Conservation (phyloP, 2,113 vertebrate genomes). For the Callithrix jacchus region DNA sequence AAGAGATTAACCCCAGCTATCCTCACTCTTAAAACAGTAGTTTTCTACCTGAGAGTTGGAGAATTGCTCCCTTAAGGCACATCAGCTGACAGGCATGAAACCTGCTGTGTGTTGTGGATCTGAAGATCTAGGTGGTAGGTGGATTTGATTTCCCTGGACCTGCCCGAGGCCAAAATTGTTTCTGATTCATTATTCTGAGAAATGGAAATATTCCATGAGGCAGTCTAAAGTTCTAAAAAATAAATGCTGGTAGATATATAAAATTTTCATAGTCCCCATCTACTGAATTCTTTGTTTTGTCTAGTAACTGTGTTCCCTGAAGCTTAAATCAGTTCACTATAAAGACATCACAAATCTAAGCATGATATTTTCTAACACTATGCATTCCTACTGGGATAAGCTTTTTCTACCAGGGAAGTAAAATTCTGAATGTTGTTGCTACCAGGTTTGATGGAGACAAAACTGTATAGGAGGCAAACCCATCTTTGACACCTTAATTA, state of each 20-base stretch:
- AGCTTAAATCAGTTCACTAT: constrained; percentile 60
- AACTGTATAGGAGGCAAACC: not conserved
- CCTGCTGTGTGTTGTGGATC: constrained; percentile 42
- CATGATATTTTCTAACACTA: constrained; percentile 45
- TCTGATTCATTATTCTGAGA: constrained; percentile 75
- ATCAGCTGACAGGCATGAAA: constrained; percentile 52
- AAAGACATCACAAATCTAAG: constrained; percentile 70
- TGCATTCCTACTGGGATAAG: constrained; percentile 55
- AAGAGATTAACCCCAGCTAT: constrained; percentile 42
- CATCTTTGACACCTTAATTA: not conserved
- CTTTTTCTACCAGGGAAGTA: constrained; percentile 39
- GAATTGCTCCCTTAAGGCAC: constrained; percentile 64
- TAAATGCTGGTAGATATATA: constrained; percentile 56
- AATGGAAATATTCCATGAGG: constrained; percentile 60
- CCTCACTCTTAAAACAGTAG: not conserved
- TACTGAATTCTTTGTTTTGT: constrained; percentile 59
- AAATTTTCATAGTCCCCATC: constrained; percentile 50
- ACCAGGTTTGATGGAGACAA: constrained; percentile 24
- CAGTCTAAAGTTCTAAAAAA: constrained; percentile 60
- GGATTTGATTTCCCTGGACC: constrained; percentile 74
- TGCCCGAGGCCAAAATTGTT: constrained; percentile 69
- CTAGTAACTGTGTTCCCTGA: constrained; percentile 7
- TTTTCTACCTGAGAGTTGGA: constrained; percentile 54
- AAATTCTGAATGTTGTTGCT: constrained; percentile 41
- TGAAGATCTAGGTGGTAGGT: constrained; percentile 69